A percentile compares a stretch with the other conserved stretches of the same genome.
Evolutionary conservation across 2,888 invertebrate species (phyloP).

Genomic region (Cecidostiba fungosa): DNA sequence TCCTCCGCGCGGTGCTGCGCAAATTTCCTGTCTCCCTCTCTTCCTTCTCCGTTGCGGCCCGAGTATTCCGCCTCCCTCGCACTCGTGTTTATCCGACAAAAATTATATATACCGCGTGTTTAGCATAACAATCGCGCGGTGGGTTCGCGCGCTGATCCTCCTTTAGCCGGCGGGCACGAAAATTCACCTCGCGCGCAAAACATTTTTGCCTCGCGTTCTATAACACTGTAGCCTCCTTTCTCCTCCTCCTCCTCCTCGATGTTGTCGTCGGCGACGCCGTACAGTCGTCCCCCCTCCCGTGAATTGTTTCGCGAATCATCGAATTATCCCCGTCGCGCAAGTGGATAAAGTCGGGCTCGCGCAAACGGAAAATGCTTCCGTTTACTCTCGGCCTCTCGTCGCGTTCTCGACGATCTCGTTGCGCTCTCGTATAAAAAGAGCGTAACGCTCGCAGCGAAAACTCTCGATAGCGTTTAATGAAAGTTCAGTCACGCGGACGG

Average conservation of each 20-base stretch:
- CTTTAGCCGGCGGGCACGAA: slow-evolving; percentile 23
- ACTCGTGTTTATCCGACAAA: slow-evolving; percentile 53
- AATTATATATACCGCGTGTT: slow-evolving; percentile 62
- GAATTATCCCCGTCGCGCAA: slow-evolving; percentile 50
- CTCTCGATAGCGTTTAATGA: slow-evolving; percentile 19
- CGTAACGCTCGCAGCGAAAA: not conserved
- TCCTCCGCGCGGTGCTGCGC: slow-evolving; percentile 2
- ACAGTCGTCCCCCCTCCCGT: not conserved
- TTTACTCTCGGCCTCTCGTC: not conserved
- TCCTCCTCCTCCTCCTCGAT: not conserved
- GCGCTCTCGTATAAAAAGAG: slow-evolving; percentile 8
- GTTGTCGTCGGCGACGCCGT: not conserved
- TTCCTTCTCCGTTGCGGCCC: not conserved
- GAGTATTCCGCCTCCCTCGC: too few relatives aligned
- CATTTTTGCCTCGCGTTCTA: slow-evolving; percentile 33
- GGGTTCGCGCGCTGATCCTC: not conserved
- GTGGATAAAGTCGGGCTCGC: slow-evolving; percentile 40
- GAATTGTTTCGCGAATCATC: slow-evolving; percentile 60
- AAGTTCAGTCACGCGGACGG: slow-evolving; percentile 35
- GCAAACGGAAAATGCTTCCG: slow-evolving; percentile 9
- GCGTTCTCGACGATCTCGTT: not conserved
- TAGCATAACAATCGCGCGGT: slow-evolving; percentile 54
- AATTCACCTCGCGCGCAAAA: slow-evolving; percentile 39
- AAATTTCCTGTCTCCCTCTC: slow-evolving; percentile 24
- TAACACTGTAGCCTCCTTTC: not conserved